Base-by-base conservation (phyloP, 2,888 invertebrate genomes). In the Lasioglossum oenotherae region DNA sequence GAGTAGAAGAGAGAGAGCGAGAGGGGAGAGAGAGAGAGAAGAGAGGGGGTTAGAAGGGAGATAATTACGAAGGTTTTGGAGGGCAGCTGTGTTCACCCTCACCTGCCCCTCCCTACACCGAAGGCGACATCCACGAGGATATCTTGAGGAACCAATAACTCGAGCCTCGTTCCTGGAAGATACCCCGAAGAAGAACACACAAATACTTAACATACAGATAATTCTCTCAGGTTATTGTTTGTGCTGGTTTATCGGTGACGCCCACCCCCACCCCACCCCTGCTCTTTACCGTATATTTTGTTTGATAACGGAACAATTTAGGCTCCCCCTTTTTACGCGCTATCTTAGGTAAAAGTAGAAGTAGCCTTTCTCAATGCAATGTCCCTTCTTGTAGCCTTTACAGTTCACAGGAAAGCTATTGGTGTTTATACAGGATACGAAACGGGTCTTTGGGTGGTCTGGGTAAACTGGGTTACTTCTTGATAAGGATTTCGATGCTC, bases 11-110 rank as follows among this genome's bases (percentile, higher is more conserved):
- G 67, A 0, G 31, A 86, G 86, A 1, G 31, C 31, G 2, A 31
- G 16, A 86, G 86, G 88, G 88, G 4, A 16, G n/a, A 14, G 57
- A 78, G 31, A 31, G 31, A 31, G 60, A 64, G 38, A 57, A 6
- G 64, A 6, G 49, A 19, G 53, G 53, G 49, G 53, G 23, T 23
- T 53, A 23, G 53, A 10, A 23, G 76, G 44, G 44, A 86, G 85
- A 91, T 92, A 92, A 93, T 92, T 90, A 91, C 87, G 84, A 90
- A 86, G 90, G 89, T 89, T 88, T 80, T 87, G 85, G 78, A 88
- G 84, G 84, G 88, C 92, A 93, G 92, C 93, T 93, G 93, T 75
- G 86, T 86, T 91, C 90, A 90, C 87, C 89, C 91, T 92, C 92
- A 93, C 92, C 92, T 92, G 92, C 87, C 87, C 80, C 78, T 76